These are phyloP conservation scores for Mastacembelus armatus DNA, from an alignment of 2,797 vertebrate genomes.

Conservation along the genomic window DNA sequence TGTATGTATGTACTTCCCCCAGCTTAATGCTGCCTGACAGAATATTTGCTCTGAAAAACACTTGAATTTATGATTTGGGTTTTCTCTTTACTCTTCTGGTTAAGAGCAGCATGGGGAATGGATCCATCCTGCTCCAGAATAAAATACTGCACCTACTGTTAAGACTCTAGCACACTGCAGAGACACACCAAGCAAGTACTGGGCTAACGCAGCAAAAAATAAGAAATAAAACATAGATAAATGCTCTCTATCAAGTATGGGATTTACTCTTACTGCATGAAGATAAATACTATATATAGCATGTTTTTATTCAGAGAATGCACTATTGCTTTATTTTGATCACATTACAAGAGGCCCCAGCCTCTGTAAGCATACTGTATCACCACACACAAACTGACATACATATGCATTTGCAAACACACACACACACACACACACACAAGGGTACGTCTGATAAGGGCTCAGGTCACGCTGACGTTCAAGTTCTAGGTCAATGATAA, in stretches of 20 bases:
- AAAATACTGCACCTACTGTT: conserved; percentile 25
- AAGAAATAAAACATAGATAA: background rate
- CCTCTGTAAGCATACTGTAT: background rate
- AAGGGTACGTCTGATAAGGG: conserved; percentile 63
- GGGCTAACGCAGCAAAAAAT: conserved; percentile 3
- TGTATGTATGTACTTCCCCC: conserved; percentile 10
- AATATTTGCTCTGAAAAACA: conserved; percentile 27
- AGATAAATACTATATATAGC: conserved; percentile 5
- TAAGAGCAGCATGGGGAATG: conserved; percentile 42
- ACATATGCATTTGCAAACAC: conserved; percentile 27
- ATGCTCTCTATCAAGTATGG: background rate
- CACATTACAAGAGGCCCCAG: conserved; percentile 5
- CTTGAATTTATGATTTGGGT: conserved; percentile 24
- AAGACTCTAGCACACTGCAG: conserved; percentile 6
- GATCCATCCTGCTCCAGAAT: conserved; percentile 36
- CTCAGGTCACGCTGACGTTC: conserved; percentile 54
- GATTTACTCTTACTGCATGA: conserved; percentile 3
- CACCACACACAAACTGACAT: conserved; percentile 9
- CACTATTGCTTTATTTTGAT: background rate
- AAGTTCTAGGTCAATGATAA: conserved; percentile 74
- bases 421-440: conserved; percentile 26
- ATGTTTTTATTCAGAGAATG: conserved; percentile 1
- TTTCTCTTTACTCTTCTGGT: conserved; percentile 37
- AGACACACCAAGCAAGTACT: background rate
- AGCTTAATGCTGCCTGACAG: conserved; percentile 31